Evolutionary conservation across 2,888 invertebrate genomes (phyloP).

Genomic region (Dasysyrphus tricinctus): DNA sequence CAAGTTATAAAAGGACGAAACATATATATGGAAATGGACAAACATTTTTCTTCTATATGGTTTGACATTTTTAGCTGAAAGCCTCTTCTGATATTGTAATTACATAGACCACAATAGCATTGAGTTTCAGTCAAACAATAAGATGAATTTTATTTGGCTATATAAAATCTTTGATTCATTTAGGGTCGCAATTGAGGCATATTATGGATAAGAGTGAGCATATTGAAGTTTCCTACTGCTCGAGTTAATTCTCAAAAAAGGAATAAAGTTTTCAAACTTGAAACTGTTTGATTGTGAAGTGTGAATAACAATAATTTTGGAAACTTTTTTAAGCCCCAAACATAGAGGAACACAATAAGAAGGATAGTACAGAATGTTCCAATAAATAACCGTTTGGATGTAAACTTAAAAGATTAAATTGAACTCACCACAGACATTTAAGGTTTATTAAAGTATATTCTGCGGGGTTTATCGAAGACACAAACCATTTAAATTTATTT

Average conservation of each 20-base stretch:
- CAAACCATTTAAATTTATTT: background rate
- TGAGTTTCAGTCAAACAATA: constrained; percentile 7
- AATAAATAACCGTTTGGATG: no score
- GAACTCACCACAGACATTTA: background rate
- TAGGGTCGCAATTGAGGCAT: background rate
- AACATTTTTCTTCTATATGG: background rate
- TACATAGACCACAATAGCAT: constrained; percentile 16
- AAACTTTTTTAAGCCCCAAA: background rate
- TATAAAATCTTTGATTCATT: background rate
- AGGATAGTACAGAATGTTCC: background rate
- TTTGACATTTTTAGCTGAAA: constrained; percentile 8
- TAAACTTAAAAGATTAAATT: background rate
- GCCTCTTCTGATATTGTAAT: constrained; percentile 14
- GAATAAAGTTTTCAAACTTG: background rate
- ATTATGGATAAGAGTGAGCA: background rate
- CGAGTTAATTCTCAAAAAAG: background rate
- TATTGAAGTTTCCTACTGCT: background rate
- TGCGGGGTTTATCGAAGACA: background rate
- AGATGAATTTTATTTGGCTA: constrained; percentile 9
- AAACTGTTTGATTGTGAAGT: background rate
- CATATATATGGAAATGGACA: constrained; percentile 20
- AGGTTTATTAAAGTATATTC: background rate
- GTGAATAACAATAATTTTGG: background rate
- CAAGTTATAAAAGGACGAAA: constrained; percentile 17
- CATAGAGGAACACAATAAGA: background rate